Evolutionary conservation across 2,113 vertebrate species (phyloP), one percentile per base, ranked within the genome.

Genomic region (Serilophus lunatus): DNA sequence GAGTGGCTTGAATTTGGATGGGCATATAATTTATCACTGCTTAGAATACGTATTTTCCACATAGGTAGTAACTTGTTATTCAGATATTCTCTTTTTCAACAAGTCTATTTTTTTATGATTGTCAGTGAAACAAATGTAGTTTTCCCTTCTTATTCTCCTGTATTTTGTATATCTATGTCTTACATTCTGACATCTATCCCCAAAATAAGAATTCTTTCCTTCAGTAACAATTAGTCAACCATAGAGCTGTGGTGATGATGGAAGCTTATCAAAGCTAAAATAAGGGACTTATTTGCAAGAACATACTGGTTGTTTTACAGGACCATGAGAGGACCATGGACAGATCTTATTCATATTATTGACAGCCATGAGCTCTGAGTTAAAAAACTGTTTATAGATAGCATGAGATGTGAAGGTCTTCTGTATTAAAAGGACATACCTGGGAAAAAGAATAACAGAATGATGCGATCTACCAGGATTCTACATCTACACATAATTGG

Each of bases 301-400:
- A 3, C 7, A 4, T 29, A 2, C 10, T 64, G 40, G 10, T 23
- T 47, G 28, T 69, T 49, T 54, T 26, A 61, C 8, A 54, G 63
- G 18, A 9, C 31, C 63, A 14, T 23, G 60, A 53, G 88, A 96
- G 96, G 87, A 96, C 94, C 95, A 96, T 96, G 95, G 96, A 97
- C 96, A 97, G 96, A 93, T 97, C 96, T 94, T 91, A 29, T 11
- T 75, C 18, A 65, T 75, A 77, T 49, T 22, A 19, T 26, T 12
- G 26, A 26, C 24, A 75, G 77, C 24, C 44, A 20, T 23, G 19
- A 36, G 38, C 56, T 81, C 51, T 0, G 9, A 35, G 15, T 51
- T 78, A 31, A 50, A 66, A 82, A 65, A 14, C 20, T 72, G 5
- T 56, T 72, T 25, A 28, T 13, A 33, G 6, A 26, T 80, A n/a